These are phyloP conservation scores for Pseudomyrmex pallidus DNA, from an alignment of 1,140 invertebrate species.

Conservation along the genomic window DNA sequence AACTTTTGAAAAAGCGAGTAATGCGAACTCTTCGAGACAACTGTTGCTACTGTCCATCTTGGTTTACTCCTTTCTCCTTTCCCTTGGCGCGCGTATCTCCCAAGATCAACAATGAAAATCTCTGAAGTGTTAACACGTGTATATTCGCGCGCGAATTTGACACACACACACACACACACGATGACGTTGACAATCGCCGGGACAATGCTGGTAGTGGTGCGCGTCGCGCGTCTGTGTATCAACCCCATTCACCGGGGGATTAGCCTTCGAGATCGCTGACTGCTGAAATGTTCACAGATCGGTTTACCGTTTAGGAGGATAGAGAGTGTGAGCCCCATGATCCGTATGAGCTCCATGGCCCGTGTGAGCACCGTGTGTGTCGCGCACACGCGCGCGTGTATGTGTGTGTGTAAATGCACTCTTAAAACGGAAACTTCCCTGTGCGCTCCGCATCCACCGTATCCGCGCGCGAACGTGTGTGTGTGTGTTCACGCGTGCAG, in stretches of 20 bases:
- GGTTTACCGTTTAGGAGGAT: slow-evolving; percentile 85
- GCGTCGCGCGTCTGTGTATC: slow-evolving; percentile 71
- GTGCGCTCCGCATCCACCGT: slow-evolving; percentile 49
- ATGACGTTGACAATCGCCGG: slow-evolving; percentile 48
- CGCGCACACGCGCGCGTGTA: slow-evolving; percentile 9
- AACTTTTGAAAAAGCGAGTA: too few relatives aligned
- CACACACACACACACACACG: not conserved
- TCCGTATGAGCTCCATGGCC: slow-evolving; percentile 74
- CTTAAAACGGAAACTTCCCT: slow-evolving; percentile 46
- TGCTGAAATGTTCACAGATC: slow-evolving; percentile 86
- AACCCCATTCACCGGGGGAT: slow-evolving; percentile 82
- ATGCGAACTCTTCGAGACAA: too few relatives aligned
- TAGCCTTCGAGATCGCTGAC: slow-evolving; percentile 85
- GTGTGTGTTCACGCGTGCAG: slow-evolving; percentile 38
- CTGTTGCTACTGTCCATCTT: not conserved
- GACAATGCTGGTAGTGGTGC: slow-evolving; percentile 52
- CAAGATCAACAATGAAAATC: slow-evolving; percentile 47
- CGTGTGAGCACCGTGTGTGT: slow-evolving; percentile 66
- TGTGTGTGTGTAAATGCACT: slow-evolving; percentile 10
- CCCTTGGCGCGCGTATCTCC: not conserved
- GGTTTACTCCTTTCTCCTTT: not conserved
- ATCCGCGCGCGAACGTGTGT: slow-evolving; percentile 37
- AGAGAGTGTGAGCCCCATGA: slow-evolving; percentile 80
- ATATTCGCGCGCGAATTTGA: slow-evolving; percentile 48
- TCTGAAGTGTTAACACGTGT: slow-evolving; percentile 68